A percentile compares a stretch with the other conserved stretches of the same genome.
These are phyloP conservation scores for Ctenochaetus hawaiiensis DNA, from an alignment of 2,797 vertebrate genomes.

Conservation along the genomic window DNA sequence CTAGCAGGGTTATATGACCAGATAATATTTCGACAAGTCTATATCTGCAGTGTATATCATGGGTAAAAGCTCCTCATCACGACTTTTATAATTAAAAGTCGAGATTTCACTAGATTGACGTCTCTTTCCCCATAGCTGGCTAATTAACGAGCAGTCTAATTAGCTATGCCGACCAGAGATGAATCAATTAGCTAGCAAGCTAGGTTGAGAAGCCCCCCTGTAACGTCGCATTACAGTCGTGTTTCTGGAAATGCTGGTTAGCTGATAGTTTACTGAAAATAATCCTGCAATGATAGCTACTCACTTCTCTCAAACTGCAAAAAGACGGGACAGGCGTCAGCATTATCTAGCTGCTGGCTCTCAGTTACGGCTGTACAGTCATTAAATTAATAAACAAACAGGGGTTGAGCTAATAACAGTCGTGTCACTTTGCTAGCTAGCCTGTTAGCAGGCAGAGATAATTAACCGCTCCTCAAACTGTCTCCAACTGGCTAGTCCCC, in stretches of 20 bases:
- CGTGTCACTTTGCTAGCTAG: constrained; percentile 87
- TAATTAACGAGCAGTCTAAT: constrained; percentile 87
- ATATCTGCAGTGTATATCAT: constrained; percentile 37
- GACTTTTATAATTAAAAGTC: constrained; percentile 38
- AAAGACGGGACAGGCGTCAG: constrained; percentile 24
- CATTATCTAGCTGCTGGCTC: constrained; percentile 13
- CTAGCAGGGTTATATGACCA: constrained; percentile 77
- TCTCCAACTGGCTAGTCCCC: constrained; percentile 61
- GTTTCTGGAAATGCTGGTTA: constrained; percentile 58
- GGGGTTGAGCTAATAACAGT: constrained; percentile 72
- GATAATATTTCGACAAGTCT: constrained; percentile 64
- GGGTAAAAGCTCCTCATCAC: constrained; percentile 35
- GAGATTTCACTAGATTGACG: constrained; percentile 13
- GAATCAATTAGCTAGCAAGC: constrained; percentile 87
- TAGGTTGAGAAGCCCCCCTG: constrained; percentile 65
- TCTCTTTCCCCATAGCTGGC: constrained; percentile 51
- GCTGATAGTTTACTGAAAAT: constrained; percentile 56
- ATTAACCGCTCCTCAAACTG: constrained; percentile 83
- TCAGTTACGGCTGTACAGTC: constrained; percentile 26
- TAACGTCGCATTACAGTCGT: constrained; percentile 81
- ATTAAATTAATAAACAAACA: constrained; percentile 72
- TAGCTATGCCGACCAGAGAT: constrained; percentile 79
- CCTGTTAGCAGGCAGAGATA: constrained; percentile 81
- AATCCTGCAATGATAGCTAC: constrained; percentile 29
- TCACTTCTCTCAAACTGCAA: constrained; percentile 49